Base-by-base conservation (phyloP, 1,140 invertebrate genomes). In the Coptotermes formosanus region DNA sequence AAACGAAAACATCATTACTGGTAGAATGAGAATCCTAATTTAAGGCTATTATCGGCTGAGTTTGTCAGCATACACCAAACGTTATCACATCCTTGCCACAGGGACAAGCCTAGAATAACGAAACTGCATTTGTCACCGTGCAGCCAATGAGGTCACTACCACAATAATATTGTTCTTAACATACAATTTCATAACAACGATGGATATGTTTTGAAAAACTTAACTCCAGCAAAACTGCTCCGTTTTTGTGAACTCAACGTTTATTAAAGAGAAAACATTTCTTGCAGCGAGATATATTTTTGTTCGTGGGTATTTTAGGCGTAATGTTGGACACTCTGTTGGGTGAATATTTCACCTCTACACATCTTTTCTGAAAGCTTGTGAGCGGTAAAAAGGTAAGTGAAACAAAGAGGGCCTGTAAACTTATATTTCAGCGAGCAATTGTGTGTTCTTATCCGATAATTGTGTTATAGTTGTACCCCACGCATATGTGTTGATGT, bases 301-400 rank as follows among this genome's bases (percentile, higher is more conserved):
- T 75, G 25, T 30, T 25, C 11, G n/a, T 25, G 30, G 14, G 6
- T 75, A 75, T 75, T 75, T 8, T 75, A 75, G 8, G 11, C 9
- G 64, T n/a, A 75, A 75, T 8, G 64, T 75, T 75, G 64, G 64
- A 75, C n/a, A n/a, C 64, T 1, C 64, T 75, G 64, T 25, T 23
- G n/a, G 48, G 12, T 52, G 23, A 30, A 45, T 32, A 84, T 84
- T 38, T 84, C 83, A 82, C 81, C 85, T 81, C 81, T 82, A 86
- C 44, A 82, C 82, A 83, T 86, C 85, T 86, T 69, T 83, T 83
- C 85, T 11, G 85, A 75, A 83, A 43, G 55, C 2, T 21, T 82
- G 85, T 86, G 85, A 86, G 85, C 85, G 85, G 85, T 86, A 86
- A 86, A 64, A 86, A 86, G 85, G 85, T 83, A 86, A 23, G 85